Evolutionary conservation across 2,888 invertebrate species (phyloP).

Genomic region (Parapristionchus giblindavisi): DNA sequence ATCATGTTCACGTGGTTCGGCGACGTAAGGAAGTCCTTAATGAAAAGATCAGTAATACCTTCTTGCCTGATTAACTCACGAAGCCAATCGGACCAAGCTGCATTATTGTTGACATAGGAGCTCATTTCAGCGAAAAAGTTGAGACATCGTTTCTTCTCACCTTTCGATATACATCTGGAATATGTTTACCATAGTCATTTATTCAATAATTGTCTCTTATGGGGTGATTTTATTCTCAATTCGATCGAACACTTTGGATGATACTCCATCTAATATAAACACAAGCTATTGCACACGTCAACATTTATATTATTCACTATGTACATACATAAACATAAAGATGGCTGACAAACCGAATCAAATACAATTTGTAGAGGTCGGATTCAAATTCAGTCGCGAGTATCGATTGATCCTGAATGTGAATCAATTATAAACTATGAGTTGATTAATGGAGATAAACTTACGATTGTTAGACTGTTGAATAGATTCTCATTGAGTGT

Average conservation of each 20-base stretch:
- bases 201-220: no score
- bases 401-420: slow-evolving; percentile 48
- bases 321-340: neutral
- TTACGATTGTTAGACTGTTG: slow-evolving; percentile 54
- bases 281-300: neutral
- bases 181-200: no score
- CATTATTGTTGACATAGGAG: slow-evolving; percentile 51
- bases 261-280: no score
- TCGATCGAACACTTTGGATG: no score
- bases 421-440: neutral
- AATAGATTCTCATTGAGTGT: slow-evolving; percentile 58
- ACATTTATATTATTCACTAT: neutral
- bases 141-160: slow-evolving; percentile 44
- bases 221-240: no score
- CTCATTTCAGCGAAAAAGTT: slow-evolving; percentile 62
- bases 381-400: slow-evolving; percentile 79
- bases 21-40: slow-evolving; percentile 87
- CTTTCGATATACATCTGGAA: slow-evolving; percentile 23
- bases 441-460: slow-evolving; percentile 12
- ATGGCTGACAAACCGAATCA: slow-evolving; percentile 81
- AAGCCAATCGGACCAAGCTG: slow-evolving; percentile 65
- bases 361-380: slow-evolving; percentile 85
- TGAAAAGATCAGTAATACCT: neutral
- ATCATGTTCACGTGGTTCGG: slow-evolving; percentile 89
- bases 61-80: slow-evolving; percentile 49